These are phyloP conservation scores for Nectonema munidae DNA, from an alignment of 2,888 invertebrate genomes.

Conservation along the genomic window DNA sequence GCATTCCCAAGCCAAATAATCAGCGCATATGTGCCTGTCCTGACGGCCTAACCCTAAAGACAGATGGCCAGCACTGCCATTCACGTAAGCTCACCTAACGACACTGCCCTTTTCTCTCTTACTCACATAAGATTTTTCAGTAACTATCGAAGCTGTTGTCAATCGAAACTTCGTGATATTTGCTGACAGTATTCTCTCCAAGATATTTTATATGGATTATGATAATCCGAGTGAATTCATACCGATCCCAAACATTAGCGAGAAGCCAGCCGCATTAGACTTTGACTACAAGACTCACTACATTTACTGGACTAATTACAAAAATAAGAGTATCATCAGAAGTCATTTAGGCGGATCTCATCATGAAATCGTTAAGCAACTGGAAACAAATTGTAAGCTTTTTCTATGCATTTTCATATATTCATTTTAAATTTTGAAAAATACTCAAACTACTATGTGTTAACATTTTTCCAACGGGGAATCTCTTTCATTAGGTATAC, in stretches of 20 bases:
- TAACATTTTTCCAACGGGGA: too few relatives aligned
- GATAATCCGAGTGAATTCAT: not conserved
- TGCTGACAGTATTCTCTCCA: constrained; percentile 8
- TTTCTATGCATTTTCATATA: too few relatives aligned
- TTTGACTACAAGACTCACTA: not conserved
- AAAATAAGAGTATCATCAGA: not conserved
- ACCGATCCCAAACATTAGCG: not conserved
- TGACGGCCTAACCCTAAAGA: constrained; percentile 1
- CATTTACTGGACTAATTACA: constrained; percentile 7
- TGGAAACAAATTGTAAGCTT: constrained; percentile 2
- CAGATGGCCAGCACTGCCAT: not conserved
- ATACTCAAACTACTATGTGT: too few relatives aligned
- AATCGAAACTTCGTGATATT: constrained; percentile 7
- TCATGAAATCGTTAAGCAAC: not conserved
- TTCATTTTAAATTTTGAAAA: too few relatives aligned
- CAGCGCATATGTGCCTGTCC: not conserved
- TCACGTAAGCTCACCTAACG: not conserved
- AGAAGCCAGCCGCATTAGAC: constrained; percentile 8
- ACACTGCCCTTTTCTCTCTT: not conserved
- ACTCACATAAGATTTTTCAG: not conserved
- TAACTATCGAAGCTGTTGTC: not conserved
- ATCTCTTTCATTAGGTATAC: too few relatives aligned
- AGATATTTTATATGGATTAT: constrained; percentile 9
- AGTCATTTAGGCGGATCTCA: not conserved
- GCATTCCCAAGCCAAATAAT: constrained; percentile 1